Conservation (phyloP, 2,797 vertebrate species). For the Pipistrellus nathusii region DNA sequence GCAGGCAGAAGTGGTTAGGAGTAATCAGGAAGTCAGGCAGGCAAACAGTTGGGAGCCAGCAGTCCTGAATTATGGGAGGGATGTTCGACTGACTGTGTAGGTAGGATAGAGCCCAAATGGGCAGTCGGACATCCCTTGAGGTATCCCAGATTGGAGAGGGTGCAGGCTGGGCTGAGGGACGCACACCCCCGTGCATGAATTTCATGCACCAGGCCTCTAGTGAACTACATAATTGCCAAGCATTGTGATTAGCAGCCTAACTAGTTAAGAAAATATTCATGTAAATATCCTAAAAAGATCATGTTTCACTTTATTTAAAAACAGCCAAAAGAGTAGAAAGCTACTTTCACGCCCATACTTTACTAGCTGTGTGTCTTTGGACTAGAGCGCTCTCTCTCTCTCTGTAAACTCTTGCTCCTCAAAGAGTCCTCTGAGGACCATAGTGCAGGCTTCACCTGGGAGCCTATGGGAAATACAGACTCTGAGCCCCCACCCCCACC, state of each 20-base stretch:
- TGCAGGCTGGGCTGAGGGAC: no score
- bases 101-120: no score
- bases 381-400: background rate
- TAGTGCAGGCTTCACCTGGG: background rate
- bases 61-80: no score
- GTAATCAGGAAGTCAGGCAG: no score
- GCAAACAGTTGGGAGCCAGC: no score
- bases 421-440: background rate
- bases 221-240: slow-evolving; percentile 46
- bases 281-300: background rate
- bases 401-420: background rate
- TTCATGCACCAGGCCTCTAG: no score
- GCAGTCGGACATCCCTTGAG: no score
- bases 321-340: background rate
- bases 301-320: slow-evolving; percentile 47
- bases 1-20: no score
- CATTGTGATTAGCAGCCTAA: slow-evolving; percentile 44
- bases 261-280: slow-evolving; percentile 43
- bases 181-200: no score
- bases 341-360: background rate
- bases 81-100: no score
- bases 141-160: no score
- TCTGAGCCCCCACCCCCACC: background rate
- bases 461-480: background rate
- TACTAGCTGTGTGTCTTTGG: background rate